Conservation (phyloP, 2,113 vertebrate genomes). For the Alces alces region DNA sequence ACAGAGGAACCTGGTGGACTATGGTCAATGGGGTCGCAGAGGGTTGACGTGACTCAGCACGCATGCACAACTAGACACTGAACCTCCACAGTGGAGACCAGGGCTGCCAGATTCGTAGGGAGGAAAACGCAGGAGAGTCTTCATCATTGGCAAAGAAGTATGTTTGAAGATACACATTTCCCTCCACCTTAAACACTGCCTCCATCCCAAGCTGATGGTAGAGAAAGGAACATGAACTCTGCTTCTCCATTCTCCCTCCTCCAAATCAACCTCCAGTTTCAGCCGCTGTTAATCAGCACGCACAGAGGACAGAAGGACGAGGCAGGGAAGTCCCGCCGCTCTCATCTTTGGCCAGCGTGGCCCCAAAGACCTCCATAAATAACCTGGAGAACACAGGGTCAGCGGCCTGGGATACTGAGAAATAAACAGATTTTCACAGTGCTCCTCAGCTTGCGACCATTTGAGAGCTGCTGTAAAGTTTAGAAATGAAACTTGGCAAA, state of each 20-base stretch:
- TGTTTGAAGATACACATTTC: background rate
- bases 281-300: constrained; percentile 36
- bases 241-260: background rate
- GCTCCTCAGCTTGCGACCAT: constrained; percentile 46
- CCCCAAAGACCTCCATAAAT: constrained; percentile 57
- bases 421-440: constrained; percentile 15
- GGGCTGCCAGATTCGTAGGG: rapidly evolving
- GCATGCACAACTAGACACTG: background rate
- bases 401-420: constrained; percentile 27
- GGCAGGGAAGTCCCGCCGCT: constrained; percentile 39
- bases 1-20: background rate
- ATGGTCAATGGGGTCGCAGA: background rate
- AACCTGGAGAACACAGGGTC: constrained; percentile 49
- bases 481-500: constrained; percentile 57
- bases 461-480: background rate
- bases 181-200: background rate
- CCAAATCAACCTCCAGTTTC: constrained; percentile 28
- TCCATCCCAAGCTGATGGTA: background rate
- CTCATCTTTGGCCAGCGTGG: constrained; percentile 32
- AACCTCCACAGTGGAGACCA: rapidly evolving
- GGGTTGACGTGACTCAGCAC: background rate
- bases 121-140: no score
- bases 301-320: background rate
- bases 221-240: background rate
- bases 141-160: rapidly evolving